Evolutionary conservation across 2,888 invertebrate genomes (phyloP), one percentile per base, ranked within the genome.

Genomic region (Oscheius sp.): DNA sequence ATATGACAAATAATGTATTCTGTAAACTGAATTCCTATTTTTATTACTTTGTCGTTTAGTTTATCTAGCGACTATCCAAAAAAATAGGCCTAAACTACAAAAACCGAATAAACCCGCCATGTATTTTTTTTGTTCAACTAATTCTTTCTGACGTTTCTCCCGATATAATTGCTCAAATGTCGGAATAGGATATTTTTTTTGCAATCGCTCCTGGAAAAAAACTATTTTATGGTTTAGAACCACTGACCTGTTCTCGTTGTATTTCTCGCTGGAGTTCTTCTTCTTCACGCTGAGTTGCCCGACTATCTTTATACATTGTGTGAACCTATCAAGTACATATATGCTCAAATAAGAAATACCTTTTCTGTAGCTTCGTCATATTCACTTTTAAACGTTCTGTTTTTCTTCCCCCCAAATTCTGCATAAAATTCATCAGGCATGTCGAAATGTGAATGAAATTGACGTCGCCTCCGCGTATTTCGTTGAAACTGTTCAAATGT

Each of bases 401-500:
- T 33, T 32, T 70, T 72, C 41, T 73, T 77, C 24, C 72, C 75
- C 26, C 75, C 78, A 62, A 75, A 75, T 26, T 77, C 75, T 4
- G 72, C 68, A 54, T 73, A 80, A 64, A 82, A 82, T 59, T 81
- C 80, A 30, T 79, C 70, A 6, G 80, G 79, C 78, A 81, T 78
- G 22, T 80, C 76, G 44, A 74, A 78, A 65, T 78, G 74, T 17
- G 77, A 73, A 63, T 79, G 77, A 62, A 69, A 75, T 50, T 72
- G 75, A 6, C 74, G 74, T 30, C 75, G 44, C 45, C 74, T 62
- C 36, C 73, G 54, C 33, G 75, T 72, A 59, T 71, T 78, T n/a
- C 74, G 66, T 61, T 83, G 82, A 66, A 84, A 83, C 62, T 82
- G 81, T 56, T 82, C 82, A 56, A 83, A 82, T 51, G 82, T 77